Evolutionary conservation across 2,113 vertebrate species (phyloP), one percentile per base, ranked within the genome.

Genomic region (Cacatua alba): DNA sequence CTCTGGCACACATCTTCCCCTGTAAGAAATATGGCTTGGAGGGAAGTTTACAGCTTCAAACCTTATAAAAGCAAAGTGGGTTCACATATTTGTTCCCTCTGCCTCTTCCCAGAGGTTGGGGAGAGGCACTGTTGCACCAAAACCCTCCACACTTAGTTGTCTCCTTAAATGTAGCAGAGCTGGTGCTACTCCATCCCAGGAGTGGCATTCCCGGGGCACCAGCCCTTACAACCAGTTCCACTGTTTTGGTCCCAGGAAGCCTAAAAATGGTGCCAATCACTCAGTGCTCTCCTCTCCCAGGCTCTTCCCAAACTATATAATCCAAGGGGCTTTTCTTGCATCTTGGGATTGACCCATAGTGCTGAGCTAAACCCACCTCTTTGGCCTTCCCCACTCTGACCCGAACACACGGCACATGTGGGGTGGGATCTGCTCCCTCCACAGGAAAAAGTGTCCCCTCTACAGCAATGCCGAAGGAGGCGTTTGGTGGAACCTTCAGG

Each of bases 1-100:
- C 33, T 48, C 33, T 44, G 49, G 6, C 18, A 71, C 26, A 52
- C 33, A 55, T 1, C n/a, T 77, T 57, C 6, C 7, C 19, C 3
- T 9, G 0, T 13, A 48, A 79, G 43, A 84, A 86, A 75, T 33
- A n/a, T 0, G 0, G 8, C 59, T 65, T 52, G 33, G 29, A 78
- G 33, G 17, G 9, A 81, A 78, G 43, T 72, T 86, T 64, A 10
- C 23, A 13, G 24, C 46, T 86, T 84, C 7, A 17, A 74, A 59
- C 5, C 3, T 29, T 20, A n/a, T 13, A 23, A 86, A 92, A 94
- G 5, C 15, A 9, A 43, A 91, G 6, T 11, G 11, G 5, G 3
- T 17, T 71, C 23, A 71, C 4, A 1, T 44, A 60, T 76, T 78
- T 82, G 6, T 60, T 2, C 4, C n/a, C 18, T 53, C 60, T 88